Evolutionary conservation across 30 jellyfish, hydroid and myxozoan genomes (phyloP).

Genomic region (Pseudorhiza aurosa): DNA sequence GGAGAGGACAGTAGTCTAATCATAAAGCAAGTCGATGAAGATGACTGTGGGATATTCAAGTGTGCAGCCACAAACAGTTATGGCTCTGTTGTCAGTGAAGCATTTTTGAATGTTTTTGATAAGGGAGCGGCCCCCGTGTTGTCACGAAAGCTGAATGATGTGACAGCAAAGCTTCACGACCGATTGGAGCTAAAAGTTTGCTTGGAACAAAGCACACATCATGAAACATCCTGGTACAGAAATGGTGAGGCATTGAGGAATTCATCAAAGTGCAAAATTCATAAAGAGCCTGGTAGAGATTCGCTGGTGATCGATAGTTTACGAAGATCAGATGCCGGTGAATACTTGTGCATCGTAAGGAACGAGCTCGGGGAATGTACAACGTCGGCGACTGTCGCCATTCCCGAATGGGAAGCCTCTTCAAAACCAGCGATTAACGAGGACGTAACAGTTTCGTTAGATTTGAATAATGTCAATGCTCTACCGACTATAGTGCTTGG

Average conservation of each 20-base stretch:
- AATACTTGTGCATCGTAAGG: constrained; percentile 55
- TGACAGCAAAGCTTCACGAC: constrained; percentile 33
- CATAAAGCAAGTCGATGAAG: constrained; percentile 57
- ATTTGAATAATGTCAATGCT: background rate
- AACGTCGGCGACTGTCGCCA: constrained; percentile 54
- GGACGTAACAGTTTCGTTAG: constrained; percentile 1
- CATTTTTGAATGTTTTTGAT: constrained; percentile 55
- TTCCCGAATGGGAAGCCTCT: constrained; percentile 2
- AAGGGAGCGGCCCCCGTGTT: constrained; percentile 58
- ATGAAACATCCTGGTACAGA: constrained; percentile 53
- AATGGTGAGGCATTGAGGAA: constrained; percentile 46
- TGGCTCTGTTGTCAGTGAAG: constrained; percentile 76
- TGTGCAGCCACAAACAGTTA: constrained; percentile 89
- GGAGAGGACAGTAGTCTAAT: constrained; percentile 55
- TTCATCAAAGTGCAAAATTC: constrained; percentile 18
- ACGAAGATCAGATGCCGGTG: constrained; percentile 68
- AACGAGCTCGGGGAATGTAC: constrained; percentile 56
- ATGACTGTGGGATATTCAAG: constrained; percentile 91
- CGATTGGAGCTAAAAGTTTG: constrained; percentile 62
- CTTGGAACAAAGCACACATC: constrained; percentile 41
- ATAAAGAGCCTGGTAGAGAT: constrained; percentile 21
- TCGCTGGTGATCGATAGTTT: constrained; percentile 16
- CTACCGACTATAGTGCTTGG: constrained; percentile 38
- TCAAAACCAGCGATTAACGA: constrained; percentile 21
- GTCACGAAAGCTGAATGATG: constrained; percentile 54